A percentile compares a stretch with the other conserved stretches of the same genome.
Evolutionary conservation across 2,888 invertebrate genomes (phyloP).

Genomic region (Ephialtes manifestator): DNA sequence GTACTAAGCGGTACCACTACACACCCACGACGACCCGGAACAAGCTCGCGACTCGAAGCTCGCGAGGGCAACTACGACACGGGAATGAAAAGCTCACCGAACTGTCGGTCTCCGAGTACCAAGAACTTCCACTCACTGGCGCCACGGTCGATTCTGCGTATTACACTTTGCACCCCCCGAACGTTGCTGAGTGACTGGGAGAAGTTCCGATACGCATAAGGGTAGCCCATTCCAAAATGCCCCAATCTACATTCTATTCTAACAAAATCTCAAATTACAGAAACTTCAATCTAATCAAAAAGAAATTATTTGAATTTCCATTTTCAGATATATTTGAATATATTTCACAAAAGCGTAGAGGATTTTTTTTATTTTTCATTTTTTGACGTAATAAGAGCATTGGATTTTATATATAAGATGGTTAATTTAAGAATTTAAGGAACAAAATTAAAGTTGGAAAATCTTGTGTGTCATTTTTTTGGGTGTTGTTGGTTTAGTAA

Average conservation of each 20-base stretch:
- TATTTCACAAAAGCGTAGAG: no score
- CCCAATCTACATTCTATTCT: background rate
- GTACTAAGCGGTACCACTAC: constrained; percentile 65
- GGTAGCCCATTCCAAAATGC: background rate
- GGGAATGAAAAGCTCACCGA: constrained; percentile 81
- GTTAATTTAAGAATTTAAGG: no score
- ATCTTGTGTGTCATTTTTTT: no score
- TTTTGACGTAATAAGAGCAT: no score
- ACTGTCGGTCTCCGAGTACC: constrained; percentile 79
- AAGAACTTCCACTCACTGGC: constrained; percentile 79
- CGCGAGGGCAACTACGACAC: constrained; percentile 83
- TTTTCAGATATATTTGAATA: no score
- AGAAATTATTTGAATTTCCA: background rate
- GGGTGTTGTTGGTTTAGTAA: no score
- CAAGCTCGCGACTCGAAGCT: constrained; percentile 78
- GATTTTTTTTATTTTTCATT: no score
- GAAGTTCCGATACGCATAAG: constrained; percentile 19
- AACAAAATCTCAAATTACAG: background rate
- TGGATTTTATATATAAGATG: no score
- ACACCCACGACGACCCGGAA: constrained; percentile 66
- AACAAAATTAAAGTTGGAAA: no score
- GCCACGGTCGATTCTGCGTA: constrained; percentile 81
- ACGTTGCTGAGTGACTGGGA: background rate
- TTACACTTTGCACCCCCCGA: constrained; percentile 74
- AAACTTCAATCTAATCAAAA: background rate